Conservation (phyloP, 2,113 vertebrate genomes). For the Malurus alboscapulatus region DNA sequence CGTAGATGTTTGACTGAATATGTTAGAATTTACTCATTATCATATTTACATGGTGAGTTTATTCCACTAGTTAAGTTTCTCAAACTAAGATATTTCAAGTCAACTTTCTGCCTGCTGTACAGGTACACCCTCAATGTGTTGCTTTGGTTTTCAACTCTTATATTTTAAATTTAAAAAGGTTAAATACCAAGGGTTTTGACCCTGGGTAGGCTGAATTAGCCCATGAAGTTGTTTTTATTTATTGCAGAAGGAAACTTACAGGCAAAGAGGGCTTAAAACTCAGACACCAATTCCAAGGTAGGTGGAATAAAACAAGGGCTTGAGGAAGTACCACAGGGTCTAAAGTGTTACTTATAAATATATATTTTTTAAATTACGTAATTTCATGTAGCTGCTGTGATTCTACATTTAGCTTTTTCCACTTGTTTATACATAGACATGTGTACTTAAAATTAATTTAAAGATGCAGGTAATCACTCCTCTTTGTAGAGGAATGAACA, state of each 20-base stretch:
- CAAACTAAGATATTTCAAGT: neutral
- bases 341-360: neutral
- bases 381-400: neutral
- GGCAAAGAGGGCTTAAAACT: too few species aligned
- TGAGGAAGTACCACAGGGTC: too few species aligned
- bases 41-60: conserved; percentile 45
- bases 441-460: neutral
- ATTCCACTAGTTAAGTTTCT: neutral
- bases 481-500: neutral
- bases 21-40: conserved; percentile 50
- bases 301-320: neutral
- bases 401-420: neutral
- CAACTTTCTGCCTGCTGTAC: neutral
- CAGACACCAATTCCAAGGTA: neutral
- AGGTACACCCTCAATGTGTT: neutral
- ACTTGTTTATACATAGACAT: neutral
- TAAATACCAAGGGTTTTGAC: neutral
- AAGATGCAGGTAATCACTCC: neutral
- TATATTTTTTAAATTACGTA: neutral
- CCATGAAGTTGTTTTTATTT: neutral
- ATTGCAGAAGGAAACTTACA: neutral
- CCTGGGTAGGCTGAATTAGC: neutral
- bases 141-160: neutral
- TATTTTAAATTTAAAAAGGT: neutral
- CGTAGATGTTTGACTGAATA: conserved; percentile 38